Base-by-base conservation (phyloP, 2,113 vertebrate species). In the Procavia capensis region DNA sequence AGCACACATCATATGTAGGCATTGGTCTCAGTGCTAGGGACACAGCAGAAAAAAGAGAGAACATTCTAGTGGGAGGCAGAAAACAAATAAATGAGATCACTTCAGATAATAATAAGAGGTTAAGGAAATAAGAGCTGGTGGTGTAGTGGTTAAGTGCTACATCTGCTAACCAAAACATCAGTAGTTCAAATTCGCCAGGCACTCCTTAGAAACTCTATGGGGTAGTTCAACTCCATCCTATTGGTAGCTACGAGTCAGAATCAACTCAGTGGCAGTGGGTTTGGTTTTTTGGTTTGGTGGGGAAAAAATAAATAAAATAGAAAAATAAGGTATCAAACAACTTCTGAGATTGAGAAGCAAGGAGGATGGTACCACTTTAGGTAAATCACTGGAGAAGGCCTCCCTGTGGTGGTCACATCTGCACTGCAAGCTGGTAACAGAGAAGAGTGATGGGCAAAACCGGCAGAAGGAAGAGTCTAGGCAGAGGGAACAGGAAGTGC, bases 361-460 rank as follows among this genome's bases (percentile, higher is more conserved):
- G 63, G 36, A 63, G 19, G 41, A 54, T 3, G 92, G 14, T 50
- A 41, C 9, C 70, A 19, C 36, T 36, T 68, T 6, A 34, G 13
- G 39, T 0, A 25, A 29, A 5, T 19, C 36, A 16, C 4, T 1
- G 5, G 4, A 20, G 59, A 78, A 45, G 36, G 17, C 13, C 9
- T n/a, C 43, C 14, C 14, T 25, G 9, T 1, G 31, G 34, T 45
- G n/a, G 34, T 22, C 8, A 74, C 20, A 1, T 9, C 5, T 9
- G 36, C 57, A 9, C 41, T 31, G 80, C 47, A 34, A n/a, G n/a
- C 31, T 41, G n/a, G 41, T 5, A 36, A 14, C n/a, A 41, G 29
- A 36, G 34, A 31, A 78, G 3, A 11, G 3, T 25, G 4, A 1
- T 22, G 19, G 2, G 39, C 11, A 5, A n/a, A 5, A 4, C 17